These are phyloP conservation scores for Acanthopagrus latus DNA, from an alignment of 2,797 vertebrate genomes.

Conservation along the genomic window DNA sequence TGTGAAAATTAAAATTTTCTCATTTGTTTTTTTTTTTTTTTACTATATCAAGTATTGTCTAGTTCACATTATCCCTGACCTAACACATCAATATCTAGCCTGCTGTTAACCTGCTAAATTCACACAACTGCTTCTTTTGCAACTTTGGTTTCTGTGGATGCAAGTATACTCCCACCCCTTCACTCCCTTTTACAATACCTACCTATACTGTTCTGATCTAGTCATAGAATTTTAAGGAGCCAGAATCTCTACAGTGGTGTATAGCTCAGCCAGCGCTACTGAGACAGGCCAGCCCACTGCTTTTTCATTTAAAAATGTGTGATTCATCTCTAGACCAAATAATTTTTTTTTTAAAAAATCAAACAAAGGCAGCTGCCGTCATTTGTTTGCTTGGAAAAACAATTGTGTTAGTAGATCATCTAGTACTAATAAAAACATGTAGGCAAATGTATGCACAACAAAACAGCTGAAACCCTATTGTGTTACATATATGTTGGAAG, in stretches of 20 bases:
- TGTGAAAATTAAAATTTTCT: too few species aligned
- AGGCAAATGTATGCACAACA: neutral
- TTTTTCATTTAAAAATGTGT: conserved; percentile 33
- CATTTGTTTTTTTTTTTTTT: too few species aligned
- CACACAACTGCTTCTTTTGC: conserved; percentile 13
- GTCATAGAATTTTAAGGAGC: neutral
- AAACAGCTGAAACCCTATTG: conserved; percentile 12
- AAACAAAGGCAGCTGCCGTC: conserved; percentile 13
- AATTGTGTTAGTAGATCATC: conserved; percentile 13
- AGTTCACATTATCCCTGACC: conserved; percentile 19
- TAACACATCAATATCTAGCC: conserved; percentile 7
- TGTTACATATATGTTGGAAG: conserved; percentile 14
- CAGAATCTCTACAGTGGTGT: conserved; percentile 5
- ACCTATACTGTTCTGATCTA: conserved; percentile 26
- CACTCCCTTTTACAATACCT: conserved; percentile 26
- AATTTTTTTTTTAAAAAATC: too few species aligned
- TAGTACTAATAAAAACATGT: conserved; percentile 13
- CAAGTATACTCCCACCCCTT: conserved; percentile 1
- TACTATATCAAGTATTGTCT: neutral
- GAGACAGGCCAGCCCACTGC: conserved; percentile 35
- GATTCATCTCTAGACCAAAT: conserved; percentile 42
- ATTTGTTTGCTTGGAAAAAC: conserved; percentile 12
- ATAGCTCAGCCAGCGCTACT: conserved; percentile 29
- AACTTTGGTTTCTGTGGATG: conserved; percentile 17
- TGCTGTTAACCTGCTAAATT: conserved; percentile 12